Base-by-base conservation (phyloP, 2,888 invertebrate genomes). In the Sepiola atlantica region DNA sequence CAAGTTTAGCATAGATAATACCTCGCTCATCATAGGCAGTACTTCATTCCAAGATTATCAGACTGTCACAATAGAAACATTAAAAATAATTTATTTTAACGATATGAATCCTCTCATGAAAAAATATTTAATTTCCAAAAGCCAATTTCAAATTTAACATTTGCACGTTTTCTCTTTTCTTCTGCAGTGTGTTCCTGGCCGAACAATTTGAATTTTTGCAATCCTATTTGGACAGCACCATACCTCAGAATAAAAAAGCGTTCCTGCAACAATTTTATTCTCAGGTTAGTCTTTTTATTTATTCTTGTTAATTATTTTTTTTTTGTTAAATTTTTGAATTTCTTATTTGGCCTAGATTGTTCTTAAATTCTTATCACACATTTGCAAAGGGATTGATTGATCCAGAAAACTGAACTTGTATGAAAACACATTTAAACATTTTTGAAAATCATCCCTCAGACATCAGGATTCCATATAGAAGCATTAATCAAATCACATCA, bases 201-300 rank as follows among this genome's bases (percentile, higher is more conserved):
- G 98, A 98, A 95, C 99, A 99, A 97, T 98, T 98, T 96, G 98
- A 98, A 96, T 98, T 98, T 94, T 97, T 99, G 45, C 98, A 98
- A 95, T 98, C 98, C 12, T 99, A 99, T 97, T 98, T 99, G 96
- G 98, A 99, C 97, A 98, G 98, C 95, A 98, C 99, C 95, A 98
- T 99, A 45, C 98, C 98, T 0, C 96, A 97, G 35, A 97, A 97
- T 94, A 98, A 98, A 54, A 98, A 98, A 95, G 96, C 97, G 91
- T 97, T 97, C 96, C 96, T 97, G 14, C 97, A 97, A 94, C 97
- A 97, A 95, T 98, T 97, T 95, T 97, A 97, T 95, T 96, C 97
- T 54, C 97, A 97, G 97, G 97, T 97, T 91, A 12, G 24, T 45
- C n/a, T 24, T 0, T 12, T 91, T 35, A 2, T 8, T 91, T 28